Percentiles rank a stretch among this genome's conserved stretches.
Conservation (phyloP, 2,113 vertebrate species). For the Machaerirhynchus nigripectus region DNA sequence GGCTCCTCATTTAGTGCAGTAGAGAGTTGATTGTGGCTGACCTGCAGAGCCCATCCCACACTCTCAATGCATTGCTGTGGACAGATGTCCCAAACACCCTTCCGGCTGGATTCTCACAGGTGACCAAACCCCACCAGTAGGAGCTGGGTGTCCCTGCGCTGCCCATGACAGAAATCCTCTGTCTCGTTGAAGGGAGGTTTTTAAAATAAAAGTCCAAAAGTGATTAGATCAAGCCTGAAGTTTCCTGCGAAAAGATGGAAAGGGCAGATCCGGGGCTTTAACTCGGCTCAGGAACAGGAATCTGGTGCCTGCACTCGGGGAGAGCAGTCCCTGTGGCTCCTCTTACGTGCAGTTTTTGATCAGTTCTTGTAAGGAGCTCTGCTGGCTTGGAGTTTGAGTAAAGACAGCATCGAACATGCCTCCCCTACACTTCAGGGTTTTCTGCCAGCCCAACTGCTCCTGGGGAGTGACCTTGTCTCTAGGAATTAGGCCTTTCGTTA, state of each 20-base stretch:
- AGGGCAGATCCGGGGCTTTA: not conserved
- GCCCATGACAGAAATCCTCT: not conserved
- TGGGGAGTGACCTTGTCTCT: conserved; percentile 62
- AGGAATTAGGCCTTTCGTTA: conserved; percentile 56
- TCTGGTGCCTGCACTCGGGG: not conserved
- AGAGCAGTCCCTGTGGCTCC: not conserved
- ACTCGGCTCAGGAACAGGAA: not conserved
- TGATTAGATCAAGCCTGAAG: not conserved
- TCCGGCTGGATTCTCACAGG: accelerated
- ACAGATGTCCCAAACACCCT: not conserved
- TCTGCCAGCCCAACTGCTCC: conserved; percentile 53
- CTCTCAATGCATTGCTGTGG: not conserved
- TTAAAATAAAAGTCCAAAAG: not conserved
- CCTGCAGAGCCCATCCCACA: accelerated
- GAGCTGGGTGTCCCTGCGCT: not conserved
- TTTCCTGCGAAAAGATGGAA: not conserved
- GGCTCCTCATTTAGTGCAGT: not conserved
- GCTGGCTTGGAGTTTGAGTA: conserved; percentile 12
- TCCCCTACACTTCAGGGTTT: conserved; percentile 15
- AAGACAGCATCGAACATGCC: conserved; percentile 3
- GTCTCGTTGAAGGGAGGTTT: not conserved
- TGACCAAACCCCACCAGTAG: not conserved
- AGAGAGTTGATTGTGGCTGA: not conserved
- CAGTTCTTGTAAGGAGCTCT: not conserved
- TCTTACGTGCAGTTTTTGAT: not conserved